Percentiles rank a stretch among this genome's conserved stretches.
These are phyloP conservation scores for Pseudomyrmex flavicornis DNA, from an alignment of 1,140 invertebrate species.

Conservation along the genomic window DNA sequence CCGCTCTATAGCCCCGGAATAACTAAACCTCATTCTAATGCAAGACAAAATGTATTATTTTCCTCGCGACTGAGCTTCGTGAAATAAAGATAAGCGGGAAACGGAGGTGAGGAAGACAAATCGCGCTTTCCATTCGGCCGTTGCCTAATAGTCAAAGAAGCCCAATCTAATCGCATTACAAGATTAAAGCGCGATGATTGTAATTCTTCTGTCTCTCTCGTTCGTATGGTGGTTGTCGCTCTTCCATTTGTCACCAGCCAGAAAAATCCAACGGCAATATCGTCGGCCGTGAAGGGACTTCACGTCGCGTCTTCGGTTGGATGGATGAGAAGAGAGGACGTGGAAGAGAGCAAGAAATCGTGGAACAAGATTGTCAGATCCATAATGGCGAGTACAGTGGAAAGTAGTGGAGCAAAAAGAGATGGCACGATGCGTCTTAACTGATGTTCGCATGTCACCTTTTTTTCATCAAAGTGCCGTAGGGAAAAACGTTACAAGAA, in stretches of 20 bases:
- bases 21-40: constrained; percentile 4
- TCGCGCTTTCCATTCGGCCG: not conserved
- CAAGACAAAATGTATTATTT: constrained; percentile 40
- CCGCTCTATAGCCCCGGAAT: not conserved
- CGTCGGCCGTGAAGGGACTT: not conserved
- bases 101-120: constrained; percentile 51
- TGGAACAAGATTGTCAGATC: constrained; percentile 47
- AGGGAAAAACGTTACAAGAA: constrained; percentile 7
- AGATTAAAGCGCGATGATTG: constrained; percentile 59
- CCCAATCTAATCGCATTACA: constrained; percentile 68
- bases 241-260: constrained; percentile 53
- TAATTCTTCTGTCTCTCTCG: constrained; percentile 1
- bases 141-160: constrained; percentile 46
- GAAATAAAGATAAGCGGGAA: constrained; percentile 31
- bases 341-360: constrained; percentile 39
- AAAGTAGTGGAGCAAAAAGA: constrained; percentile 44
- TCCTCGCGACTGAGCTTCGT: not conserved
- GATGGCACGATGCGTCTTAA: constrained; percentile 10
- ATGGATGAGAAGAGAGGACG: constrained; percentile 32
- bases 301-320: constrained; percentile 22
- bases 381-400: constrained; percentile 35
- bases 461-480: not conserved
- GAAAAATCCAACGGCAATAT: constrained; percentile 42
- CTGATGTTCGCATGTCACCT: constrained; percentile 29
- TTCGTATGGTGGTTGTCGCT: constrained; percentile 40